These are phyloP conservation scores for Canis aureus DNA, from an alignment of 2,113 vertebrate species.

Conservation along the genomic window DNA sequence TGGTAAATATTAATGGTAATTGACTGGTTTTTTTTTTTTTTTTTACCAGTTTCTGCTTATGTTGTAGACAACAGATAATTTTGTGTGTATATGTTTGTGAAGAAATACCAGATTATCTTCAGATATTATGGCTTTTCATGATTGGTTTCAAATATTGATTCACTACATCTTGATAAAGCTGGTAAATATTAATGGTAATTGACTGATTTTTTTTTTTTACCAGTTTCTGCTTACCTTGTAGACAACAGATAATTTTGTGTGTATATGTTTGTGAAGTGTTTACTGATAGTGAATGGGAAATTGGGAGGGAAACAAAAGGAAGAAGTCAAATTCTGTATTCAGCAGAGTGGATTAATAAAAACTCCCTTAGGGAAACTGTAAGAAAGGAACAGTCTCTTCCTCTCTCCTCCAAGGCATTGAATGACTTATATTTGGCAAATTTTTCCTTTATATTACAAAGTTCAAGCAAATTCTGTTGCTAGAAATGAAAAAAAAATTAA, in stretches of 20 bases:
- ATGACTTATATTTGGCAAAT: background rate
- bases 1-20: background rate
- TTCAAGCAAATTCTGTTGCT: background rate
- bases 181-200: background rate
- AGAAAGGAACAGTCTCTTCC: background rate
- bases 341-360: constrained; percentile 17
- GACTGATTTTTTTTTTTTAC: background rate
- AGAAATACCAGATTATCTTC: constrained; percentile 4
- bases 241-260: background rate
- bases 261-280: background rate
- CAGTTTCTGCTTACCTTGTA: constrained; percentile 9
- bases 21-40: background rate
- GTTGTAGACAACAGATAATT: constrained; percentile 20
- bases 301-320: background rate
- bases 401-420: background rate
- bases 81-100: background rate
- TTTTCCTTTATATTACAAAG: background rate
- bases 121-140: background rate
- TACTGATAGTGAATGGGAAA: constrained; percentile 1
- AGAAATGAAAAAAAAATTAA: background rate
- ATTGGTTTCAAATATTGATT: constrained; percentile 42
- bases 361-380: background rate
- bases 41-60: constrained; percentile 13
- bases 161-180: constrained; percentile 4
- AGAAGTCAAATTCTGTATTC: constrained; percentile 40